Conservation (phyloP, 2,797 vertebrate genomes). For the Neosalanx taihuensis region DNA sequence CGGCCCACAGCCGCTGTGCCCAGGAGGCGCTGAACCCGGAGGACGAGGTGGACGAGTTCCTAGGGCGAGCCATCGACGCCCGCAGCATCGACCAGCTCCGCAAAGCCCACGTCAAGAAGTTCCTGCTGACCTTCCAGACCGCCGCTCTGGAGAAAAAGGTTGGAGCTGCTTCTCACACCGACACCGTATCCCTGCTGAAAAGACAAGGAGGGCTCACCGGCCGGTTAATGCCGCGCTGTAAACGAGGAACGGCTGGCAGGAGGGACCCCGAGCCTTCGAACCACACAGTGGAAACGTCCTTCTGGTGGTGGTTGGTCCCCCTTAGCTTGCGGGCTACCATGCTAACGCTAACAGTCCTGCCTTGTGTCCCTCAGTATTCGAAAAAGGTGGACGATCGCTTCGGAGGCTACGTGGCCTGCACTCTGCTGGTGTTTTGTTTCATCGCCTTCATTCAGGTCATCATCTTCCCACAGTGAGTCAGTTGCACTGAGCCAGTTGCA, state of each 20-base stretch:
- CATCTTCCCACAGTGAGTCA: constrained; percentile 87
- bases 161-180: background rate
- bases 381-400: constrained; percentile 93
- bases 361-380: constrained; percentile 78
- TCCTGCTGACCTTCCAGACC: constrained; percentile 93
- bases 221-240: too few species aligned
- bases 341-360: background rate
- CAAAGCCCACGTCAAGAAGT: constrained; percentile 93
- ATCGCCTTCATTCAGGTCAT: constrained; percentile 88
- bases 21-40: constrained; percentile 92
- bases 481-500: background rate
- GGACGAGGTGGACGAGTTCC: constrained; percentile 95
- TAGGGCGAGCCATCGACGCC: constrained; percentile 91
- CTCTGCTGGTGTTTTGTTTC: constrained; percentile 87
- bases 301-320: too few species aligned
- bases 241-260: too few species aligned
- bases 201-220: background rate
- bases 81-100: constrained; percentile 95
- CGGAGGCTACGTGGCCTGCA: constrained; percentile 88
- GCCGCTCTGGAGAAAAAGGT: constrained; percentile 90
- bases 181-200: background rate
- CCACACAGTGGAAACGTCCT: too few species aligned
- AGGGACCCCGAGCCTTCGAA: too few species aligned
- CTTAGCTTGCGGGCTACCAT: too few species aligned
- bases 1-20: constrained; percentile 77